These are phyloP conservation scores for Ochropleura plecta DNA, from an alignment of 2,888 invertebrate species.

Conservation along the genomic window DNA sequence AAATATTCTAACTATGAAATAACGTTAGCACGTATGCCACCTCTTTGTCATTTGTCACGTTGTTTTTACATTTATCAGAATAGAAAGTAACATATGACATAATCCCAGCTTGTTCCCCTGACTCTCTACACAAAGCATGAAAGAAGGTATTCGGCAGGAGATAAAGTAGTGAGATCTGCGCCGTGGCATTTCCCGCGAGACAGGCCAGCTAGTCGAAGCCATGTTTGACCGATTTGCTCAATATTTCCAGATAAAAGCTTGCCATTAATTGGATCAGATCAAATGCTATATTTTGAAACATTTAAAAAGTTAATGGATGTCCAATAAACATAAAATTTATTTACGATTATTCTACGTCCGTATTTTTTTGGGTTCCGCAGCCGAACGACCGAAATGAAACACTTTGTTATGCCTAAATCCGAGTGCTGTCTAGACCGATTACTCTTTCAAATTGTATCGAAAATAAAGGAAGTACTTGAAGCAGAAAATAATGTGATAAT, in stretches of 20 bases:
- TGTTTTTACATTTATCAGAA: conserved; percentile 71
- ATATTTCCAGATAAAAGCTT: conserved; percentile 37
- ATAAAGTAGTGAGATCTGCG: conserved; percentile 66
- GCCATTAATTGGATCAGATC: conserved; percentile 46
- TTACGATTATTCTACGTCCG: conserved; percentile 31
- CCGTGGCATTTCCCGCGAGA: conserved; percentile 46
- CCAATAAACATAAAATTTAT: conserved; percentile 47
- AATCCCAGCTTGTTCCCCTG: conserved; percentile 69
- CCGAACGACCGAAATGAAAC: not conserved
- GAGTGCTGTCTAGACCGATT: conserved; percentile 21
- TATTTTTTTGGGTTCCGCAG: conserved; percentile 37
- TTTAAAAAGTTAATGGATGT: conserved; percentile 39
- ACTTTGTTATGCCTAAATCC: conserved; percentile 22
- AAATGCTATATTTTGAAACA: conserved; percentile 13
- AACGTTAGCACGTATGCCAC: conserved; percentile 39
- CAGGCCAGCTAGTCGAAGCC: conserved; percentile 30
- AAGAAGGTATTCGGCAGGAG: conserved; percentile 66
- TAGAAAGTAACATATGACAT: conserved; percentile 67
- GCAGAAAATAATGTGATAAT: conserved; percentile 3
- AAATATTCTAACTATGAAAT: conserved; percentile 40
- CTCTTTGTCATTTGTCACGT: conserved; percentile 66
- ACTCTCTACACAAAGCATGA: conserved; percentile 65
- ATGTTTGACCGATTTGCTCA: conserved; percentile 40
- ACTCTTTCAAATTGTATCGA: conserved; percentile 10
- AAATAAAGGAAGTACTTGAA: conserved; percentile 3